Evolutionary conservation across 2,113 vertebrate species (phyloP), one percentile per base, ranked within the genome.

Genomic region (Sapayoa aenigma): DNA sequence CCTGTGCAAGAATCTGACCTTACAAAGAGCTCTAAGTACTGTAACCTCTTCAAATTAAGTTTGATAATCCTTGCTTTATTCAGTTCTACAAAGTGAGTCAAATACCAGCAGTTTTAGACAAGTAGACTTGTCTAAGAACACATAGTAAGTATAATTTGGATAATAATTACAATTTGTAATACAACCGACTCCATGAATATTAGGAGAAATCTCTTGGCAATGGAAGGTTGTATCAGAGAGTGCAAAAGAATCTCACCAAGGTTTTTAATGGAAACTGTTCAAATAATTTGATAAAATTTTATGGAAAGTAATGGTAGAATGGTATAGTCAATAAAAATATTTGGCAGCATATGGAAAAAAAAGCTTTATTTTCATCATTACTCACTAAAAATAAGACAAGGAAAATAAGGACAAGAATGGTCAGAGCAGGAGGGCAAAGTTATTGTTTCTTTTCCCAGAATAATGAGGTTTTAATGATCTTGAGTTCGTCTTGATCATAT

Each of bases 151-250:
- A 67, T 90, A 95, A 88, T 84, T 81, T 94, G n/a, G 39, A 52
- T 84, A 88, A 88, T 71, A 90, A 90, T 95, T 93, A 41, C 42
- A 92, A 88, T 95, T 95, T 95, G 72, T 93, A 95, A 80, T 59
- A 59, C 65, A 71, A 37, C 60, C 52, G 49, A 68, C 37, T 86
- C 37, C 11, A 19, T 46, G 24, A 84, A 76, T 84, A 78, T 74
- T 60, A 90, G 74, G 11, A 85, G 16, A 81, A 62, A 71, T 52
- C 28, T 90, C 55, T 93, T 87, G 52, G 68, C 52, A 81, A 14
- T 63, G 22, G 37, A 83, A 50, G 22, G 3, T 10, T 77, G 19
- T 63, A 78, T 66, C 21, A 39, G 50, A 24, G 42, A 71, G 10
- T 24, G 33, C 12, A n/a, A 76, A 91, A 77, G 27, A 91, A 62